These are phyloP conservation scores for Coryphaenoides rupestris DNA, from an alignment of 2,113 vertebrate genomes.

Conservation along the genomic window DNA sequence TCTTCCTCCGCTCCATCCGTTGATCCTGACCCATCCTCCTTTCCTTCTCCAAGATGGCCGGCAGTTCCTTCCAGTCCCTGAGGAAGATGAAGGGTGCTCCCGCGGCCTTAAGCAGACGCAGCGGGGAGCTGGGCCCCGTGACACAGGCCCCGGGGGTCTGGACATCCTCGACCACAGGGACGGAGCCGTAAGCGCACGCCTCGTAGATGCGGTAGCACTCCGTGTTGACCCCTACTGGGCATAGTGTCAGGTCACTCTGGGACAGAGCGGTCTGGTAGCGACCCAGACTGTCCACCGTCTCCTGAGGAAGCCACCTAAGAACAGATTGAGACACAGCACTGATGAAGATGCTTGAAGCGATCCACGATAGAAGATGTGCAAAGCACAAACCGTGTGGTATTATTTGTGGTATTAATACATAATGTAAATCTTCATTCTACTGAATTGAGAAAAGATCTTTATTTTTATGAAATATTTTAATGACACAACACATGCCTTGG, in stretches of 20 bases:
- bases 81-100: slow-evolving; percentile 95
- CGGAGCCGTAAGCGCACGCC: slow-evolving; percentile 88
- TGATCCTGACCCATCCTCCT: slow-evolving; percentile 78
- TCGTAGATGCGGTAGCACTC: slow-evolving; percentile 97
- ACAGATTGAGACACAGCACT: background rate
- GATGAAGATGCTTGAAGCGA: background rate
- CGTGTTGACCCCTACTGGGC: slow-evolving; percentile 90
- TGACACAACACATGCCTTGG: no score
- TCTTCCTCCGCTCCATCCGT: slow-evolving; percentile 87
- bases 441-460: no score
- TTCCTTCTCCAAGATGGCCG: slow-evolving; percentile 85
- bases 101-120: slow-evolving; percentile 88
- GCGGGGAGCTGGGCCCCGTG: slow-evolving; percentile 70
- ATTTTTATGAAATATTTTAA: no score
- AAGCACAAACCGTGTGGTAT: no score
- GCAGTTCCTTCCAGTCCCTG: slow-evolving; percentile 90
- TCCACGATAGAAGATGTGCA: no score
- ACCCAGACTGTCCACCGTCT: slow-evolving; percentile 86
- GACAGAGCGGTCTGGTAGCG: slow-evolving; percentile 87
- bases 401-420: no score
- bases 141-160: slow-evolving; percentile 82
- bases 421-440: no score
- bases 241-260: slow-evolving; percentile 92
- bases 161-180: slow-evolving; percentile 90
- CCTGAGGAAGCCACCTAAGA: slow-evolving; percentile 90